A percentile compares a stretch with the other conserved stretches of the same genome.
Evolutionary conservation across 2,113 vertebrate genomes (phyloP).

Genomic region (Phoxinus phoxinus): DNA sequence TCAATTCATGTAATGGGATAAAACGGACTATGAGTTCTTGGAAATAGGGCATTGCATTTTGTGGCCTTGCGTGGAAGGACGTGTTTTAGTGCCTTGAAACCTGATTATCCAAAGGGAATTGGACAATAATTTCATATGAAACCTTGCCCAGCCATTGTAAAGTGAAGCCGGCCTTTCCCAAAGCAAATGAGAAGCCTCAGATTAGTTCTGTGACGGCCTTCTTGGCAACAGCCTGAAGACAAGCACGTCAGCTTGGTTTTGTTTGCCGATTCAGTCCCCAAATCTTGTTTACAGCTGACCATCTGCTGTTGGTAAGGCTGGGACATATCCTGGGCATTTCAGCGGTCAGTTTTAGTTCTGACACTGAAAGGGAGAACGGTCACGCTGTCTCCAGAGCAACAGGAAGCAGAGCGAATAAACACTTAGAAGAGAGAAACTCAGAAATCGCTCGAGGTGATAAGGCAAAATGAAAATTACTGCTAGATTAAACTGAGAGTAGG

Average conservation of each 20-base stretch:
- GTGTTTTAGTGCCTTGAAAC: slow-evolving; percentile 13
- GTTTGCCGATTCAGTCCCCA: slow-evolving; percentile 27
- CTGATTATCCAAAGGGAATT: slow-evolving; percentile 34
- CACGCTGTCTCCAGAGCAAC: slow-evolving; percentile 4
- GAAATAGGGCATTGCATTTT: slow-evolving; percentile 39
- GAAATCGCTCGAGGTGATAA: background rate
- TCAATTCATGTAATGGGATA: slow-evolving; percentile 36
- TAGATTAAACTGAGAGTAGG: background rate
- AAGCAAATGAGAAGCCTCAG: slow-evolving; percentile 25
- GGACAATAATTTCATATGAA: slow-evolving; percentile 34
- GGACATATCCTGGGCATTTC: slow-evolving; percentile 44
- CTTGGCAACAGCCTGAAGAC: slow-evolving; percentile 39
- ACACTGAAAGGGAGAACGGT: slow-evolving; percentile 24
- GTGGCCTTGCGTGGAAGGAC: background rate
- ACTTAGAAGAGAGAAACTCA: background rate
- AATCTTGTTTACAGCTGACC: slow-evolving; percentile 59
- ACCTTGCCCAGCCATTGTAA: slow-evolving; percentile 14
- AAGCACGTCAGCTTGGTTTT: slow-evolving; percentile 19
- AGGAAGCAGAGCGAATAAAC: slow-evolving; percentile 23
- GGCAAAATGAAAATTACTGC: background rate
- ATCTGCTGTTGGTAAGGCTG: slow-evolving; percentile 53
- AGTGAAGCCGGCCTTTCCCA: background rate
- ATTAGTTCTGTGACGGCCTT: slow-evolving; percentile 16
- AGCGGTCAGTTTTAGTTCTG: slow-evolving; percentile 37
- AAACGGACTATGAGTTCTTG: slow-evolving; percentile 28